Evolutionary conservation across 2,797 vertebrate species (phyloP), one percentile per base, ranked within the genome.

Genomic region (Gephyroberyx darwinii): DNA sequence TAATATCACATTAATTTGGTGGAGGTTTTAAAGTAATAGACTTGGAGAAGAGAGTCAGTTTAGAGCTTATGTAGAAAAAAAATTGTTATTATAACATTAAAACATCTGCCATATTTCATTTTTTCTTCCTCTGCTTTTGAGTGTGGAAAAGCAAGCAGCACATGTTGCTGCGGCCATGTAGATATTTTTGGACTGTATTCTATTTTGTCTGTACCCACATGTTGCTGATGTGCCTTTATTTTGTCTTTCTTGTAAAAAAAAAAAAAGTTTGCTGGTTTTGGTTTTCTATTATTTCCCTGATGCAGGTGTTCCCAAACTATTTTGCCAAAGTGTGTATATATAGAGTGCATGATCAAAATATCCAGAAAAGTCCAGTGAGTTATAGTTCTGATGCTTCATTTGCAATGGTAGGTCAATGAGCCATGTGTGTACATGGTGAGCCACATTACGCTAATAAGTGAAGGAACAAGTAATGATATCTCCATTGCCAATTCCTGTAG

Each of bases 201-300:
- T 55, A 71, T 84, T 78, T 76, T 31, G 52, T 79, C 48, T 67
- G 59, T 66, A 20, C 48, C 39, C 55, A 84, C 37, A 74, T 83
- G 63, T 83, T 84, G 78, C 73, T 82, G 50, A 37, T 75, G 84
- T 88, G 85, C 84, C 86, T 88, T 88, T 78, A 70, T 74, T 74
- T 76, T 54, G 20, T 71, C 56, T 68, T 16, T 54, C 67, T 67
- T 71, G 54, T 63, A 63, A 30, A 75, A 19, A 33, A 13, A 19
- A 33, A n/a, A 52, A 54, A 8, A 10, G 17, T n/a, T 45, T 45
- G 26, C 26, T 26, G 3, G 5, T 37, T 65, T 31, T 45, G 5
- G 17, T 30, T 53, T 75, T 43, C 22, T 41, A 39, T 61, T 37
- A 8, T 50, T 63, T 57, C 13, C 51, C 61, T 74, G 48, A 69